Conservation (phyloP, 92 coral and sea anemone species). For the Parazoanthus darwini region DNA sequence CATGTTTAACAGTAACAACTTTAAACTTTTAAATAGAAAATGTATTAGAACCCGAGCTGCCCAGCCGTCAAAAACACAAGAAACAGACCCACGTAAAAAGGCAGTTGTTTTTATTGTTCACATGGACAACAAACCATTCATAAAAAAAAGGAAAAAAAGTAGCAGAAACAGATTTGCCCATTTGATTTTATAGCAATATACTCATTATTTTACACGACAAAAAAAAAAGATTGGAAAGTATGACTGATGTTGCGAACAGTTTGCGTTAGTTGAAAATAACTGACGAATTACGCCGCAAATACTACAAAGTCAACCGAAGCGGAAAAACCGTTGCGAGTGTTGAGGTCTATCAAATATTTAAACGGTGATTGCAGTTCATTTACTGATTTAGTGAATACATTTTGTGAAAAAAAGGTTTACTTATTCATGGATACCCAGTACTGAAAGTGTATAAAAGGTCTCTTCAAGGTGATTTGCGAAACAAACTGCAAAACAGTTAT, state of each 20-base stretch:
- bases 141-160: no score
- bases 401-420: not conserved
- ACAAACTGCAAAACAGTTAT: not conserved
- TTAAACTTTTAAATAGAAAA: no score
- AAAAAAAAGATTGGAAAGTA: no score
- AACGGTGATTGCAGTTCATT: not conserved
- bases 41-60: not conserved
- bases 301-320: not conserved
- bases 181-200: no score
- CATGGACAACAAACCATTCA: not conserved
- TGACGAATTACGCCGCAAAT: no score
- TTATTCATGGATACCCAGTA: not conserved
- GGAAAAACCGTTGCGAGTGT: not conserved
- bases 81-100: not conserved
- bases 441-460: not conserved
- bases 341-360: not conserved
- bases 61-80: no score
- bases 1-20: no score
- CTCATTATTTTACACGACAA: not conserved
- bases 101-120: not conserved
- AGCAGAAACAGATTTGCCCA: not conserved
- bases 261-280: no score
- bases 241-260: no score
- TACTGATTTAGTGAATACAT: not conserved
- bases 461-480: no score